Conservation (phyloP, 2,113 vertebrate species). For the Cairina moschata region DNA sequence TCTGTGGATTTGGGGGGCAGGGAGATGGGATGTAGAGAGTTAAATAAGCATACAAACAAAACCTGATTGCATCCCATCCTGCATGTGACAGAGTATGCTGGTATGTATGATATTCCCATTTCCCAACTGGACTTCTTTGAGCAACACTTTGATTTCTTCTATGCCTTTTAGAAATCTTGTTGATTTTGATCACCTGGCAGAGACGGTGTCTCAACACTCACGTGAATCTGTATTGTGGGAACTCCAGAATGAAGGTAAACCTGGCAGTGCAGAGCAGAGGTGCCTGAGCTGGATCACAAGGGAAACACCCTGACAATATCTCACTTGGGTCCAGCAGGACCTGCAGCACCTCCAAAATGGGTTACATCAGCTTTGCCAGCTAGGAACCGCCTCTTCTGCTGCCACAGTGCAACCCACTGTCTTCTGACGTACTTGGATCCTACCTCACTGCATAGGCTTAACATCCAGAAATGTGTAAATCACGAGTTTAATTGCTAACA, state of each 20-base stretch:
- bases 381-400: not conserved
- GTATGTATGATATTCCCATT: not conserved
- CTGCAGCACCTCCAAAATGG: not conserved
- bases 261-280: not conserved
- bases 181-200: not conserved
- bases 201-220: not conserved
- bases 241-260: not conserved
- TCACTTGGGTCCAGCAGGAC: not conserved
- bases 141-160: not conserved
- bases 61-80: not conserved
- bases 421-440: not conserved
- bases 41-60: not conserved
- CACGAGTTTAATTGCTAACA: not conserved
- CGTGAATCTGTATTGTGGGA: not conserved
- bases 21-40: not conserved
- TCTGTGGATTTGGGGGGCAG: accelerated
- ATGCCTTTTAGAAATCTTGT: not conserved
- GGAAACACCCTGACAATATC: not conserved
- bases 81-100: not conserved
- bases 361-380: not conserved
- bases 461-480: not conserved
- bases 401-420: not conserved
- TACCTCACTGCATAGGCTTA: not conserved
- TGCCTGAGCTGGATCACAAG: too few relatives aligned
- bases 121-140: not conserved